phyloP scores from a whole-genome alignment of 2,113 vertebrate genomes.

The Thamnaconus septentrionalis region DNA sequence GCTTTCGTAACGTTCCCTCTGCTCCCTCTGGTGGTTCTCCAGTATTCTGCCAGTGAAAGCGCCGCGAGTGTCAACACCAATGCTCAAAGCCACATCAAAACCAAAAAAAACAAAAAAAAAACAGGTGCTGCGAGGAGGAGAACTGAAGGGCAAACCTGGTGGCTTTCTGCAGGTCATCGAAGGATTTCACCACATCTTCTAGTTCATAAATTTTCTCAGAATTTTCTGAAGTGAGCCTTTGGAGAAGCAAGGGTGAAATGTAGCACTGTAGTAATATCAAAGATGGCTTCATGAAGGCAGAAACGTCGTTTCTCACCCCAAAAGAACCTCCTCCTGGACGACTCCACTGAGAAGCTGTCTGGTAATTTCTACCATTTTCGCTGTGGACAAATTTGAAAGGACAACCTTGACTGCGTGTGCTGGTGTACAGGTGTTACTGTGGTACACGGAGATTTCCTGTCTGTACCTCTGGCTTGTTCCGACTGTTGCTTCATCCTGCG shows the following conservation, averaged over 20 bases:
- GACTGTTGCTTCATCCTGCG: slow-evolving; percentile 83
- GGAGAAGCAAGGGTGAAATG: slow-evolving; percentile 29
- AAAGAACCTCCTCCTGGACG: slow-evolving; percentile 81
- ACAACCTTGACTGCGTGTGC: neutral
- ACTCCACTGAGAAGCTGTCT: slow-evolving; percentile 86
- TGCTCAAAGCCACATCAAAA: neutral
- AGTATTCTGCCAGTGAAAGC: slow-evolving; percentile 75
- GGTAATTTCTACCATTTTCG: slow-evolving; percentile 84
- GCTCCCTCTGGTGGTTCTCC: slow-evolving; percentile 86
- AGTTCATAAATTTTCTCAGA: slow-evolving; percentile 84
- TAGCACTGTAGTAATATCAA: neutral
- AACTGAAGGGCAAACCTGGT: slow-evolving; percentile 76
- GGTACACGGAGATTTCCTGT: too few relatives aligned
- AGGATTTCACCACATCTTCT: slow-evolving; percentile 85
- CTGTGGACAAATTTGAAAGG: slow-evolving; percentile 64
- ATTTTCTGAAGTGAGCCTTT: slow-evolving; percentile 80
- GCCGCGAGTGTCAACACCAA: neutral
- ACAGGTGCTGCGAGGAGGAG: neutral
- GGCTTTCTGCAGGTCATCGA: slow-evolving; percentile 88
- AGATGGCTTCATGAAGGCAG: neutral
- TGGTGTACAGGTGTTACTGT: neutral
- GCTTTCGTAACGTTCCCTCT: slow-evolving; percentile 85
- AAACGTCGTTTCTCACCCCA: slow-evolving; percentile 68
- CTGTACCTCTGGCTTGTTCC: slow-evolving; percentile 84
- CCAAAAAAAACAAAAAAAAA: neutral